Evolutionary conservation across 2,888 invertebrate species (phyloP).

Genomic region (Actias luna): DNA sequence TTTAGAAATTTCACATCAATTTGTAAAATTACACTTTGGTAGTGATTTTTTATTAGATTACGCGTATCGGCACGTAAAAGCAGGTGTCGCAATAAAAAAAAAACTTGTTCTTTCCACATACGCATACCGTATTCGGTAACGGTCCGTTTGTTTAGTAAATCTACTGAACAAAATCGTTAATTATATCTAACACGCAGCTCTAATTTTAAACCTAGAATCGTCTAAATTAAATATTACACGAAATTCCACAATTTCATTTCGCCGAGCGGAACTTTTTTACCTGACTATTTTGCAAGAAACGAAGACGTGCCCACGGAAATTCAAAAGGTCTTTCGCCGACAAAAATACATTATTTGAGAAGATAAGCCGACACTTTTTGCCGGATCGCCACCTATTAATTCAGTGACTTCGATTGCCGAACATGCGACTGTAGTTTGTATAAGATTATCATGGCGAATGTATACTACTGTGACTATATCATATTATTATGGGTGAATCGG

Average conservation of each 20-base stretch:
- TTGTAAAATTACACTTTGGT: slow-evolving; percentile 1
- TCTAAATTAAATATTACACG: not conserved
- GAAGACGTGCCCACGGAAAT: not conserved
- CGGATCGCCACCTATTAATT: not conserved
- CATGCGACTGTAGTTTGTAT: not conserved
- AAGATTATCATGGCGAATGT: not conserved
- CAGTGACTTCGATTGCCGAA: not conserved
- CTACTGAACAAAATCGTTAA: slow-evolving; percentile 7
- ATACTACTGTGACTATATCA: not conserved
- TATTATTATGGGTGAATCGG: not conserved
- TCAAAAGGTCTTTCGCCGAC: not conserved
- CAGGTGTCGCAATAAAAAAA: slow-evolving; percentile 6
- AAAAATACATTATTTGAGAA: not conserved
- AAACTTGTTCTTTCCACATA: slow-evolving; percentile 1
- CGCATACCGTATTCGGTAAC: not conserved
- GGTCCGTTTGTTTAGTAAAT: slow-evolving; percentile 6
- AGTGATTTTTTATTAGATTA: slow-evolving; percentile 4
- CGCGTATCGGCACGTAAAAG: slow-evolving; percentile 12
- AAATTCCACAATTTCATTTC: not conserved
- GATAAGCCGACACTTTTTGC: not conserved
- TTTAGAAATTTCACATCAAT: slow-evolving; percentile 7
- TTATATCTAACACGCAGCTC: not conserved
- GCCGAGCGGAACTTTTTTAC: not conserved
- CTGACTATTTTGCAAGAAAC: not conserved
- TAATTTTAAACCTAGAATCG: not conserved